Evolutionary conservation across 2,797 vertebrate species (phyloP).

Genomic region (Clarias fuscus): DNA sequence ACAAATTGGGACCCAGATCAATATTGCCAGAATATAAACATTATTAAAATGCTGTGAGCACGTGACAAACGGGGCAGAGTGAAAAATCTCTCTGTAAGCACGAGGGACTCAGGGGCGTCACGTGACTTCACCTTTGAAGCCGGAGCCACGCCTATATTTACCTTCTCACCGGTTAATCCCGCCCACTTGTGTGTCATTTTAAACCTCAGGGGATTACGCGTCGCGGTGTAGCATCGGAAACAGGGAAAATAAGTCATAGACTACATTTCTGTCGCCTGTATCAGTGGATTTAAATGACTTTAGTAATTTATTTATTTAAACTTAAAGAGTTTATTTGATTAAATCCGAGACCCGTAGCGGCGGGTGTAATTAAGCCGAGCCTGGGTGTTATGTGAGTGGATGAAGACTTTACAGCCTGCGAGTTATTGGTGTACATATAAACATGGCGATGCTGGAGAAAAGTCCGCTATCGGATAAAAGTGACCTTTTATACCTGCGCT

Average conservation of each 20-base stretch:
- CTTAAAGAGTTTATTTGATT: background rate
- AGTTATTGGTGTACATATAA: background rate
- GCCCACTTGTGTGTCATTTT: conserved; percentile 24
- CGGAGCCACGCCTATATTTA: conserved; percentile 49
- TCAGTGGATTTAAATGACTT: too few relatives aligned
- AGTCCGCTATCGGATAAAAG: conserved; percentile 31
- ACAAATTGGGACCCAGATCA: background rate
- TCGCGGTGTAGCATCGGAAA: background rate
- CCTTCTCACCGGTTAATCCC: conserved; percentile 14
- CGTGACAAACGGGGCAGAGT: background rate
- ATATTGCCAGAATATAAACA: background rate
- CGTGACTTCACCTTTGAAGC: conserved; percentile 47
- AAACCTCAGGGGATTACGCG: background rate
- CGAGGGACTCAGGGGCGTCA: background rate
- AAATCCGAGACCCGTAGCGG: background rate
- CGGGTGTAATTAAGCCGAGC: background rate
- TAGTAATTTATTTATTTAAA: too few relatives aligned
- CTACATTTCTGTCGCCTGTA: background rate
- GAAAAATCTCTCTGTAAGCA: background rate
- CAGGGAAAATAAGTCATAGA: background rate
- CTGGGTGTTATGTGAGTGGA: background rate
- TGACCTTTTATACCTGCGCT: conserved; percentile 28
- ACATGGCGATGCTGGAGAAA: conserved; percentile 42
- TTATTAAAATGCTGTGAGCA: background rate
- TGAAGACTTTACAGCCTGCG: background rate